A percentile compares a stretch with the other conserved stretches of the same genome.
phyloP scores from a whole-genome alignment of 2,888 invertebrate species.

The Melanotus villosus region DNA sequence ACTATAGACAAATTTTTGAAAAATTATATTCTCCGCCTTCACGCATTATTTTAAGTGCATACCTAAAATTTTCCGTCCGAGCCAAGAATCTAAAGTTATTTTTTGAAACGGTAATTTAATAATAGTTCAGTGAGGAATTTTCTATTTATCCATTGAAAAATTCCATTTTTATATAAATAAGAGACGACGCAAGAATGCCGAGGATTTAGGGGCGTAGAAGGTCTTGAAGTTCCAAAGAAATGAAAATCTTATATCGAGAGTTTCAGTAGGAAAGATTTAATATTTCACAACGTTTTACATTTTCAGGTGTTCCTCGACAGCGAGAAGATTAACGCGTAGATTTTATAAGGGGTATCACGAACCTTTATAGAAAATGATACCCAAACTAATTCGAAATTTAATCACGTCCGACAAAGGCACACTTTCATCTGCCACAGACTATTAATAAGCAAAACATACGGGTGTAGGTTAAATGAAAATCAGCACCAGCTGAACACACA shows the following conservation, averaged over 20 bases:
- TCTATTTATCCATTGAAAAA: conserved; percentile 7
- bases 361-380: neutral
- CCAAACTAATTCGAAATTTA: conserved; percentile 8
- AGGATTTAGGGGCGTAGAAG: neutral
- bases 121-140: neutral
- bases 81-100: conserved; percentile 17
- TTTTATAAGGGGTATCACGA: neutral
- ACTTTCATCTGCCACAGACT: neutral
- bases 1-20: no score
- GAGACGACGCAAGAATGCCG: neutral
- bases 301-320: conserved; percentile 16
- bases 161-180: conserved; percentile 2
- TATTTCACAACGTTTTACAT: conserved; percentile 17
- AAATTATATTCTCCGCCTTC: neutral
- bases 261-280: conserved; percentile 15
- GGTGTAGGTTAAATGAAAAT: conserved; percentile 11
- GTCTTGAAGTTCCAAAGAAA: conserved; percentile 5
- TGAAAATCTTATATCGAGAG: conserved; percentile 17
- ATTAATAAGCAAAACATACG: conserved; percentile 16
- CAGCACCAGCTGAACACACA: neutral
- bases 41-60: conserved; percentile 13
- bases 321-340: conserved; percentile 15
- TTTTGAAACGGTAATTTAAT: conserved; percentile 7
- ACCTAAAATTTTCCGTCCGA: neutral
- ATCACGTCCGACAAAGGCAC: conserved; percentile 6